These are phyloP conservation scores for Chionodraco myersi DNA, from an alignment of 2,113 vertebrate species.

Conservation along the genomic window DNA sequence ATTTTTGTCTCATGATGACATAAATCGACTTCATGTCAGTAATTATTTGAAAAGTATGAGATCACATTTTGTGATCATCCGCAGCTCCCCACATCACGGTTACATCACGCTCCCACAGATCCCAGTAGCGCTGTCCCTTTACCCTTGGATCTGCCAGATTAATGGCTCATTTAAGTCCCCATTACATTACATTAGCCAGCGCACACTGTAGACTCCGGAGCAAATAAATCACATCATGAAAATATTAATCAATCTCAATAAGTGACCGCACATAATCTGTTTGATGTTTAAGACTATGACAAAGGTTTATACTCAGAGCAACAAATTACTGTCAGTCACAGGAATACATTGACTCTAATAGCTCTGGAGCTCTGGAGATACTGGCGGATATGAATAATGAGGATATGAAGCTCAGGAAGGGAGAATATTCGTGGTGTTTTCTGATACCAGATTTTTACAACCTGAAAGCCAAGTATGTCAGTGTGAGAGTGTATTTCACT, in stretches of 20 bases:
- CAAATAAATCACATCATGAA: constrained; percentile 75
- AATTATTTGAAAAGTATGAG: constrained; percentile 17
- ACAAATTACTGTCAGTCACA: constrained; percentile 71
- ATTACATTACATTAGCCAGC: constrained; percentile 72
- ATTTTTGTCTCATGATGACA: constrained; percentile 22
- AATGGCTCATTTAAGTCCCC: constrained; percentile 79
- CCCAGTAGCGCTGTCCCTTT: constrained; percentile 66
- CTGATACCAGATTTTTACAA: constrained; percentile 7
- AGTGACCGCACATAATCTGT: constrained; percentile 72
- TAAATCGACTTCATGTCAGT: background rate
- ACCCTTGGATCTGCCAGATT: constrained; percentile 76
- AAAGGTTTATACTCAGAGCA: constrained; percentile 66
- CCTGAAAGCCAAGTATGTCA: constrained; percentile 11
- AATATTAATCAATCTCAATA: constrained; percentile 79
- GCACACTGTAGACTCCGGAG: constrained; percentile 53
- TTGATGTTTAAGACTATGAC: constrained; percentile 70
- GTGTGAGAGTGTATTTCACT: constrained; percentile 31
- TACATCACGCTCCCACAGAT: constrained; percentile 48
- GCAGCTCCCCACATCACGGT: constrained; percentile 31
- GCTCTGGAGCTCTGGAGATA: constrained; percentile 31
- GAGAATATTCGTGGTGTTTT: constrained; percentile 16
- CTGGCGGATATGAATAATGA: constrained; percentile 10
- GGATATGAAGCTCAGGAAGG: constrained; percentile 14
- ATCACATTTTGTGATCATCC: constrained; percentile 31
- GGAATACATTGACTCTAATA: constrained; percentile 47